phyloP scores from a whole-genome alignment of 1,140 invertebrate genomes.

The Palaemon carinicauda region DNA sequence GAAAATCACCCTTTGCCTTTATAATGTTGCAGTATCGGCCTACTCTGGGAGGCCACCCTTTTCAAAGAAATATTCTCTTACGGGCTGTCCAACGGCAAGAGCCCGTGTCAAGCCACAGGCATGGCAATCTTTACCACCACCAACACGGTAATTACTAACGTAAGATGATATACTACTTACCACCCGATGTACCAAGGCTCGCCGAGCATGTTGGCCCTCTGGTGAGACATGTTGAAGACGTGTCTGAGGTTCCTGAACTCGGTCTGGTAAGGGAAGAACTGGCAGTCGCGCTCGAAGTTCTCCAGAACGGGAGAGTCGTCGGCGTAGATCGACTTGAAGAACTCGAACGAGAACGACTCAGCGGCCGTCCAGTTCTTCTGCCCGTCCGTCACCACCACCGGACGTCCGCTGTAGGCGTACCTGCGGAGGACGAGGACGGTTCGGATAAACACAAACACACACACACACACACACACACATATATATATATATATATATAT shows the following conservation, averaged over 20 bases:
- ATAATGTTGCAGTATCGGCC: too few species aligned
- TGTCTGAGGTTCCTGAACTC: conserved; percentile 79
- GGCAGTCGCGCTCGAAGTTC: conserved; percentile 62
- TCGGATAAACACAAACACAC: too few species aligned
- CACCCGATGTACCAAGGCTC: conserved; percentile 89
- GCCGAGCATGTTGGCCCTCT: conserved; percentile 73
- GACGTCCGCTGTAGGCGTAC: conserved; percentile 63
- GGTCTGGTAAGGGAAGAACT: conserved; percentile 70
- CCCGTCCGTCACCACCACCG: conserved; percentile 63
- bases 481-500: too few species aligned
- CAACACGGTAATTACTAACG: too few species aligned
- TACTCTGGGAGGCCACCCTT: too few species aligned
- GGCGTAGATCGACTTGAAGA: conserved; percentile 62
- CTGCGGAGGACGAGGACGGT: neutral
- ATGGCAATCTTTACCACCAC: too few species aligned
- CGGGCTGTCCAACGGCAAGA: too few species aligned
- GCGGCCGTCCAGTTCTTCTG: conserved; percentile 65
- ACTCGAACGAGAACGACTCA: conserved; percentile 64
- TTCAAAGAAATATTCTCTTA: too few species aligned
- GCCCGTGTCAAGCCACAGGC: too few species aligned
- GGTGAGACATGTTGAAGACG: conserved; percentile 79
- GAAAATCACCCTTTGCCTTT: too few species aligned
- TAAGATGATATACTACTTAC: too few species aligned
- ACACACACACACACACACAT: too few species aligned
- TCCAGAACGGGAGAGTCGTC: conserved; percentile 15